Percentiles rank a stretch among this genome's conserved stretches.
These are phyloP conservation scores for Casuarius casuarius DNA, from an alignment of 2,113 vertebrate genomes.

Conservation along the genomic window DNA sequence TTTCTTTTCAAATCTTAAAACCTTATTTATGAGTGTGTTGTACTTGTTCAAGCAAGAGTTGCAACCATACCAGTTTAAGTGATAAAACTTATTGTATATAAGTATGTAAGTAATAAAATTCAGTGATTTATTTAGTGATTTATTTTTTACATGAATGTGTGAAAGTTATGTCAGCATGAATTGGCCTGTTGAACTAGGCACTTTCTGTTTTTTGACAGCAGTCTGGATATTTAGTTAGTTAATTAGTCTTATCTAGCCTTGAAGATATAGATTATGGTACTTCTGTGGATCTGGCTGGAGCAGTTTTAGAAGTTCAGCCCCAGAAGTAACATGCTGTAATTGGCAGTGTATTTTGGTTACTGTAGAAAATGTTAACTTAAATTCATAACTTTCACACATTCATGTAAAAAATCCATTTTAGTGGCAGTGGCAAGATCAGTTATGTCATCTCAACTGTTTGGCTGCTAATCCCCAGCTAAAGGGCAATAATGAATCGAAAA, in stretches of 20 bases:
- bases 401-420: neutral
- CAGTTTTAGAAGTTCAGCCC: neutral
- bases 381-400: neutral
- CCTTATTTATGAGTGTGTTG: neutral
- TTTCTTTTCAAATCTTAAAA: neutral
- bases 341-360: neutral
- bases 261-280: neutral
- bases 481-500: neutral
- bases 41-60: fast-evolving
- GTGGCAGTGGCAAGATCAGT: neutral
- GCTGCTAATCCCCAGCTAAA: neutral
- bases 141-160: neutral
- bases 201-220: neutral
- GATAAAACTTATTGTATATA: neutral
- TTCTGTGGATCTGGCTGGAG: neutral
- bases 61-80: neutral
- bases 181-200: neutral
- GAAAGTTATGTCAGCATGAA: neutral
- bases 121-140: neutral
- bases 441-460: neutral
- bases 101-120: neutral
- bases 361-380: neutral
- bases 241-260: neutral
- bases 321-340: neutral
- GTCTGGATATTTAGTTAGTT: neutral